Evolutionary conservation across 2,113 vertebrate genomes (phyloP).

Genomic region (Beaufortia kweichowensis): DNA sequence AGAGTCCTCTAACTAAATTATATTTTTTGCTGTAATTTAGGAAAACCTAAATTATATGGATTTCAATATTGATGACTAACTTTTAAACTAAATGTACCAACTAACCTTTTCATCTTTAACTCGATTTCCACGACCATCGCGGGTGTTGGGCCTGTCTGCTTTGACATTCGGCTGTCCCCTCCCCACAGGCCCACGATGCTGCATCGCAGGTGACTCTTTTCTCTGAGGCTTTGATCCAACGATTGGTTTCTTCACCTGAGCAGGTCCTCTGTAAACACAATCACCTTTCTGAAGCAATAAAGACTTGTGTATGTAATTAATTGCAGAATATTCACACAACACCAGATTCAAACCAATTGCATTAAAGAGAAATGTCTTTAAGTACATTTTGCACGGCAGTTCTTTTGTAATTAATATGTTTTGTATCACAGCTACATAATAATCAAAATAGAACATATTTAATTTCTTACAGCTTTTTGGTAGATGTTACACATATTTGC

Average conservation of each 20-base stretch:
- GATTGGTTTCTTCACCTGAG: slow-evolving; percentile 82
- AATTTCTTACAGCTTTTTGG: too few relatives aligned
- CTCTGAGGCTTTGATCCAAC: slow-evolving; percentile 80
- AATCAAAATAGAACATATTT: too few relatives aligned
- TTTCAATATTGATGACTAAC: too few relatives aligned
- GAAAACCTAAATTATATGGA: too few relatives aligned
- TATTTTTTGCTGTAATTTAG: too few relatives aligned
- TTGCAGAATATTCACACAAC: too few relatives aligned
- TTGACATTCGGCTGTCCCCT: slow-evolving; percentile 78
- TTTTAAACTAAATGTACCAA: background rate
- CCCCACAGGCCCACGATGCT: slow-evolving; percentile 77
- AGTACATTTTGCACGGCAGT: background rate
- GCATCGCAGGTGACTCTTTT: slow-evolving; percentile 83
- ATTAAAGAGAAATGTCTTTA: too few relatives aligned
- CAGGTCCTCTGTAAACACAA: slow-evolving; percentile 74
- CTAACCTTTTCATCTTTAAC: slow-evolving; percentile 88
- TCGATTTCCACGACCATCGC: slow-evolving; percentile 77
- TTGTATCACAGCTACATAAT: background rate
- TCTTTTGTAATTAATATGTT: background rate
- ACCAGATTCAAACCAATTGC: too few relatives aligned
- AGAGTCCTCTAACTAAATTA: background rate
- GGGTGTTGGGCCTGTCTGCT: slow-evolving; percentile 73
- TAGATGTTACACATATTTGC: too few relatives aligned
- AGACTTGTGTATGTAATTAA: background rate
- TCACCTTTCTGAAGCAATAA: background rate